Conservation (phyloP, 2,888 invertebrate genomes). For the Rhagophthalmus giganteus region DNA sequence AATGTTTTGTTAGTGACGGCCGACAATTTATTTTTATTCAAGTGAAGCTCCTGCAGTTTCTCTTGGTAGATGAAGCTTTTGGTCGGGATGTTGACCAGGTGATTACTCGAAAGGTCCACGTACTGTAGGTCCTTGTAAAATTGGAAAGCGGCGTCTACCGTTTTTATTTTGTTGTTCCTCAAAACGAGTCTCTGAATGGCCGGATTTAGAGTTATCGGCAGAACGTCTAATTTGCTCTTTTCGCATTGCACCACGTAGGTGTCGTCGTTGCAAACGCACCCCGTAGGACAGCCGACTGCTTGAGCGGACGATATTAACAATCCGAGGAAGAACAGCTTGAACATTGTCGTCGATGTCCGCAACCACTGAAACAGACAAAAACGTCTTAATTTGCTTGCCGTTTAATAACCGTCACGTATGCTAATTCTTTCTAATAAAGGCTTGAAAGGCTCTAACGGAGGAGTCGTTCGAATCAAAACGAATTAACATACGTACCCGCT, state of each 20-base stretch:
- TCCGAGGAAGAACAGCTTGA: slow-evolving; percentile 38
- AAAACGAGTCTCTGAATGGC: slow-evolving; percentile 83
- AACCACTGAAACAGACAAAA: slow-evolving; percentile 46
- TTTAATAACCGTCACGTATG: not conserved
- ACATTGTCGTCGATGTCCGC: slow-evolving; percentile 34
- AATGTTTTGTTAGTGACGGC: slow-evolving; percentile 79
- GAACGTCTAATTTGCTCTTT: slow-evolving; percentile 82
- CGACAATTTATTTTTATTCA: slow-evolving; percentile 84
- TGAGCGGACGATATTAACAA: slow-evolving; percentile 52
- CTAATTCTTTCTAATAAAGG: no score
- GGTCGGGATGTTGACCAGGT: slow-evolving; percentile 77
- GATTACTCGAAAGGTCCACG: slow-evolving; percentile 82
- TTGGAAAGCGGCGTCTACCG: slow-evolving; percentile 85
- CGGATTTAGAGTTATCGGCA: slow-evolving; percentile 90
- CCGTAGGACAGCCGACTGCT: slow-evolving; percentile 78
- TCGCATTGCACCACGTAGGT: slow-evolving; percentile 85
- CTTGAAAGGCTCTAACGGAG: no score
- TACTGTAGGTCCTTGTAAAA: slow-evolving; percentile 86
- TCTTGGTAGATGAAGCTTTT: slow-evolving; percentile 80
- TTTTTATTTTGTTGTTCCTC: slow-evolving; percentile 83
- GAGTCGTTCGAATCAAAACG: no score
- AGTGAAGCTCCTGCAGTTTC: slow-evolving; percentile 78
- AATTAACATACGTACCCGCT: not conserved
- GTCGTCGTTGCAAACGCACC: slow-evolving; percentile 88
- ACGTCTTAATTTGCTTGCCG: not conserved